Percentiles rank a stretch among this genome's conserved stretches.
These are phyloP conservation scores for Megamerina dolium DNA, from an alignment of 2,888 invertebrate species.

Conservation along the genomic window DNA sequence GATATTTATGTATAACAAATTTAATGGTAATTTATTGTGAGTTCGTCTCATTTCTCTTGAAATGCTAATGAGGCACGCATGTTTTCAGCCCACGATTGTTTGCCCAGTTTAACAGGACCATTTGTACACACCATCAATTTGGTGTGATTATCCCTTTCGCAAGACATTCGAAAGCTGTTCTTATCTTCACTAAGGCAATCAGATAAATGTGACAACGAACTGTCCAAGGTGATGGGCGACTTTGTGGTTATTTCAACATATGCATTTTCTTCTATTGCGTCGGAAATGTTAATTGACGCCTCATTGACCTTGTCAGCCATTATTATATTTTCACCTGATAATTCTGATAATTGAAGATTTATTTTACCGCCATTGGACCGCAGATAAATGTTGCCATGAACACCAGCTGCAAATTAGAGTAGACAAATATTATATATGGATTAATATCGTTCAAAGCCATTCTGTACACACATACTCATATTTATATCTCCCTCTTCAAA, in stretches of 20 bases:
- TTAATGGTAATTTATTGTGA: too few relatives aligned
- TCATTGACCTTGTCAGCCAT: constrained; percentile 31
- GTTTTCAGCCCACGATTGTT: constrained; percentile 45
- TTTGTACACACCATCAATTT: constrained; percentile 30
- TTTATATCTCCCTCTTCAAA: constrained; percentile 37
- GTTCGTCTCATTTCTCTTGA: too few relatives aligned
- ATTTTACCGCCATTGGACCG: constrained; percentile 38
- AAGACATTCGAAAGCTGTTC: constrained; percentile 30
- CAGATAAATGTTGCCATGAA: constrained; percentile 43
- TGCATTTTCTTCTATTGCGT: constrained; percentile 37
- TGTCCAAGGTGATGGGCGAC: constrained; percentile 33
- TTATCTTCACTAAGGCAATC: constrained; percentile 31
- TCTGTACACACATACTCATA: constrained; percentile 36
- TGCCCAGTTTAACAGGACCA: constrained; percentile 38
- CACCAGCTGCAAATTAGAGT: constrained; percentile 33
- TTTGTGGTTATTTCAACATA: constrained; percentile 28
- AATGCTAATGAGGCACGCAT: constrained; percentile 28
- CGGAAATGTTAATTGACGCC: constrained; percentile 42
- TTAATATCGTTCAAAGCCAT: too few relatives aligned
- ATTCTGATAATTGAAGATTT: constrained; percentile 42
- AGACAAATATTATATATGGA: too few relatives aligned
- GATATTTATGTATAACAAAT: too few relatives aligned
- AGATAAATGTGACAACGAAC: constrained; percentile 33
- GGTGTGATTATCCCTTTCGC: constrained; percentile 26
- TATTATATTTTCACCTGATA: constrained; percentile 38